A percentile compares a stretch with the other conserved stretches of the same genome.
These are phyloP conservation scores for Orussus abietinus DNA, from an alignment of 1,140 invertebrate genomes.

Conservation along the genomic window DNA sequence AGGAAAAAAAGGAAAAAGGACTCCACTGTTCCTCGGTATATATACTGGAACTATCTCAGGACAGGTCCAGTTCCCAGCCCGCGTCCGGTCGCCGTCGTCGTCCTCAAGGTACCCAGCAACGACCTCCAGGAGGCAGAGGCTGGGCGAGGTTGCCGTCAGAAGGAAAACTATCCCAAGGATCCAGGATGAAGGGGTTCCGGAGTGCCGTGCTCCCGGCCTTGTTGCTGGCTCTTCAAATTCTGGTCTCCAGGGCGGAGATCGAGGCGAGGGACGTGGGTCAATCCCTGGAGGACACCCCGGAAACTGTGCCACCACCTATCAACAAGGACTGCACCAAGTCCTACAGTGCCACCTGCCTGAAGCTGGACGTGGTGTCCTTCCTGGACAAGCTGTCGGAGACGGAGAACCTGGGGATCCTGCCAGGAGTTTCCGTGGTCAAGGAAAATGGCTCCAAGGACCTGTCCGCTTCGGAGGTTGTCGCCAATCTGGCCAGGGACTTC, in stretches of 20 bases:
- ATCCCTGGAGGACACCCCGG: conserved; percentile 33
- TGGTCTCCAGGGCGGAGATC: conserved; percentile 36
- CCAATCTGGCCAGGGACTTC: conserved; percentile 68
- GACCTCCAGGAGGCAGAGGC: no score
- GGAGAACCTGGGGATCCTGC: conserved; percentile 62
- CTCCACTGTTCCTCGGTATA: conserved; percentile 43
- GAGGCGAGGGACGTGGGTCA: conserved; percentile 34
- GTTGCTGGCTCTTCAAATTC: neutral
- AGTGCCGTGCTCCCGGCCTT: conserved; percentile 9
- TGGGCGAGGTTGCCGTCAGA: no score
- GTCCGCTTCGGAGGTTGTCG: conserved; percentile 63
- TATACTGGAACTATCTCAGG: conserved; percentile 46
- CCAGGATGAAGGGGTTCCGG: no score
- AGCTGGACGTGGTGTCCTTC: conserved; percentile 74
- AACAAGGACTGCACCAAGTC: conserved; percentile 64
- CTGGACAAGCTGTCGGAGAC: conserved; percentile 68
- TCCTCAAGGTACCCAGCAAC: conserved; percentile 17
- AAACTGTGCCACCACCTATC: conserved; percentile 31
- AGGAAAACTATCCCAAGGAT: no score
- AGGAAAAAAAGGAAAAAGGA: conserved; percentile 47
- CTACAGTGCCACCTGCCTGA: conserved; percentile 73
- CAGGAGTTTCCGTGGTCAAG: conserved; percentile 68
- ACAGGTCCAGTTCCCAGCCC: conserved; percentile 45
- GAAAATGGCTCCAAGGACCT: conserved; percentile 57
- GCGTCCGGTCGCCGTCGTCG: conserved; percentile 26